Evolutionary conservation across 1,140 invertebrate genomes (phyloP), one percentile per base, ranked within the genome.

Genomic region (Drosophila quadrilineata): DNA sequence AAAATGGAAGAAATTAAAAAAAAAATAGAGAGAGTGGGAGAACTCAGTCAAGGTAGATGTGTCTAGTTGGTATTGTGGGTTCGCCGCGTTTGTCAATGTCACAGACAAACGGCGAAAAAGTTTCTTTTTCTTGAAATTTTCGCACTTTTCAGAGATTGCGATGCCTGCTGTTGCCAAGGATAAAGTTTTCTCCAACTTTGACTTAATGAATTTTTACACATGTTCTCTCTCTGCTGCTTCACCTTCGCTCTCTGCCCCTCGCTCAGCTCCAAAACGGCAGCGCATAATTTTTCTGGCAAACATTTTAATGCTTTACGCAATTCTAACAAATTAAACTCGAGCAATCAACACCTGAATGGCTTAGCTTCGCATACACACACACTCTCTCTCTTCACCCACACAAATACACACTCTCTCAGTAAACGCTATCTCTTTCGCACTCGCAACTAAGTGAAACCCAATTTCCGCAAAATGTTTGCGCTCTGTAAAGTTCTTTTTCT

Each of bases 101-200:
- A 82, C 67, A 62, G 64, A 21, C 48, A 8, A 38, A 40, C 24
- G 40, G 70, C 21, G 45, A 50, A 43, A 73, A 79, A 68, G 63
- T 84, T 85, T n/a, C n/a, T n/a, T n/a, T n/a, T 79, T 84, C 77
- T 84, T 84, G 49, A 85, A 84, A 84, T 84, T 84, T 84, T 84
- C 79, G 70, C 79, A 84, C 79, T 85, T 85, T 74, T 69, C 56
- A 28, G 59, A 80, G 75, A 79, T 79, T 77, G 65, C 60, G 65
- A 45, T 48, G n/a, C n/a, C n/a, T n/a, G n/a, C n/a, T n/a, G n/a
- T 60, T 48, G 63, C 48, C 43, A 63, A 84, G 70, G 73, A 85
- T 64, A 52, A 84, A 85, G 60, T 77, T 85, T 84, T 59, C 35
- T n/a, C 14, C 17, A 46, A 52, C 68, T 41, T n/a, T 57, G 63